A percentile compares a stretch with the other conserved stretches of the same genome.
Conservation (phyloP, 2,888 invertebrate species). For the Conistra vaccinii region DNA sequence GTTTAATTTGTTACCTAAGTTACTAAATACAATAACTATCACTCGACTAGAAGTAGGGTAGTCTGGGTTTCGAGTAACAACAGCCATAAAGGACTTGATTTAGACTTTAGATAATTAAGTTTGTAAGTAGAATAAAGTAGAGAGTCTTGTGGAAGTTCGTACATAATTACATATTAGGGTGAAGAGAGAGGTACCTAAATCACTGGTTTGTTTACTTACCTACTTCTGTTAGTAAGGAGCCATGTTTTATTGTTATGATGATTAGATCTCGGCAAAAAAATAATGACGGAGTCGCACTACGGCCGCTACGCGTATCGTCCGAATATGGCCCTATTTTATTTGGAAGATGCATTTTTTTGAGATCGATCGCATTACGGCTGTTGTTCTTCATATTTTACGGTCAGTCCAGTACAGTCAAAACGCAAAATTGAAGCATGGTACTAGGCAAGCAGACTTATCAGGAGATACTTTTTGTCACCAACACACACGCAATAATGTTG, state of each 20-base stretch:
- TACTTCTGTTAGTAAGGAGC: not conserved
- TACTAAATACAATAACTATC: constrained; percentile 51
- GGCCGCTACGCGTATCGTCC: too few species aligned
- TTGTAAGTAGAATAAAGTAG: constrained; percentile 39
- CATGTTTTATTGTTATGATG: not conserved
- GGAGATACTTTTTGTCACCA: too few species aligned
- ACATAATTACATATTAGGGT: constrained; percentile 37
- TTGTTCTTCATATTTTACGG: too few species aligned
- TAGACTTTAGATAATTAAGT: constrained; percentile 56
- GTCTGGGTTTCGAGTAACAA: constrained; percentile 33
- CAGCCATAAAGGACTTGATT: constrained; percentile 49
- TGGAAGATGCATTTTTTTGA: too few species aligned
- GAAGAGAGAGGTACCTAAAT: not conserved
- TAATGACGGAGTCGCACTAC: too few species aligned
- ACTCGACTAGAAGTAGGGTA: constrained; percentile 32
- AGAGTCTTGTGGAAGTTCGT: constrained; percentile 15
- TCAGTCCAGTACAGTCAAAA: too few species aligned
- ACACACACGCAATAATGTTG: too few species aligned
- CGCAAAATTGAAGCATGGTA: too few species aligned
- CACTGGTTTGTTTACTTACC: constrained; percentile 23
- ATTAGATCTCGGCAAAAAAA: too few species aligned
- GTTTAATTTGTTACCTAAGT: constrained; percentile 46
- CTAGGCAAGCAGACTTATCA: too few species aligned
- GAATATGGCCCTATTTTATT: too few species aligned
- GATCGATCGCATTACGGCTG: too few species aligned